These are phyloP conservation scores for Apomyelois bistriatella DNA, from an alignment of 2,888 invertebrate genomes.

Conservation along the genomic window DNA sequence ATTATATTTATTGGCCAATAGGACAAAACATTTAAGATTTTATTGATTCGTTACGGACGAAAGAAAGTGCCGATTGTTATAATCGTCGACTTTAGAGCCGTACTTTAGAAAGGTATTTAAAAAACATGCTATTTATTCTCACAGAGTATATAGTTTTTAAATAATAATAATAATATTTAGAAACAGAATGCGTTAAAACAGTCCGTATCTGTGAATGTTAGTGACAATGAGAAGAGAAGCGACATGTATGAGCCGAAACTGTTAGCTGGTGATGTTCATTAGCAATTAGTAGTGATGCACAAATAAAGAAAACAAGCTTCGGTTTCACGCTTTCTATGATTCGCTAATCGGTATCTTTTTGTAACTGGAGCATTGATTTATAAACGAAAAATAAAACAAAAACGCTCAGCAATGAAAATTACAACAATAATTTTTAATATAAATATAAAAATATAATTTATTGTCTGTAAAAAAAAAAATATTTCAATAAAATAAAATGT, in stretches of 20 bases:
- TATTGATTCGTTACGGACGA: too few relatives aligned
- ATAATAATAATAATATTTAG: neutral
- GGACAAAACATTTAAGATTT: too few relatives aligned
- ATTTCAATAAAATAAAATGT: too few relatives aligned
- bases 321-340: neutral
- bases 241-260: conserved; percentile 40
- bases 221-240: conserved; percentile 42
- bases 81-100: too few relatives aligned
- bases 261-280: conserved; percentile 40
- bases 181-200: conserved; percentile 11
- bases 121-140: too few relatives aligned
- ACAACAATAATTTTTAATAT: neutral
- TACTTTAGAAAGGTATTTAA: too few relatives aligned
- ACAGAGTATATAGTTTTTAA: too few relatives aligned
- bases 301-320: conserved; percentile 52
- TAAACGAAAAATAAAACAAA: neutral
- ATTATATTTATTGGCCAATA: too few relatives aligned
- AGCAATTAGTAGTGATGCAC: conserved; percentile 36
- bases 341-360: neutral
- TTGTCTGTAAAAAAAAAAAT: too few relatives aligned
- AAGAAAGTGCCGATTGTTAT: too few relatives aligned
- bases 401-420: neutral
- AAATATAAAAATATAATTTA: neutral
- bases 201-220: conserved; percentile 45
- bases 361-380: conserved; percentile 1